phyloP scores from a whole-genome alignment of 2,797 vertebrate genomes.

The Sebastes oblongus region DNA sequence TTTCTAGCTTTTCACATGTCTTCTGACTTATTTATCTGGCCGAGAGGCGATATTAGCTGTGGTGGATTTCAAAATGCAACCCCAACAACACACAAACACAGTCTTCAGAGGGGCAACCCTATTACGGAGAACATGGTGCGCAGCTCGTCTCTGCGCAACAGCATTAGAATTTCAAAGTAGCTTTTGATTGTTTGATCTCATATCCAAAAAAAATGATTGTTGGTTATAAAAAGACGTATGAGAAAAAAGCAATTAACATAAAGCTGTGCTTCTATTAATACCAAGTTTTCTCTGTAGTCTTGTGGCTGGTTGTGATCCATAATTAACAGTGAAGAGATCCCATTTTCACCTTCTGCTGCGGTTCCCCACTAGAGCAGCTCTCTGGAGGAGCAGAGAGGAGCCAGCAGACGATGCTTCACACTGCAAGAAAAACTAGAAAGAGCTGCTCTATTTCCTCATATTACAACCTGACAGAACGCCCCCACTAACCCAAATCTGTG shows the following conservation, averaged over 20 bases:
- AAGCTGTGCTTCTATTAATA: constrained; percentile 72
- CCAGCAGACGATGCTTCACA: constrained; percentile 1
- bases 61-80: constrained; percentile 47
- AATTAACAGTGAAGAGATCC: constrained; percentile 76
- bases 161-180: constrained; percentile 82
- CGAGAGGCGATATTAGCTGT: constrained; percentile 50
- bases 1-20: constrained; percentile 47
- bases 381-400: constrained; percentile 39
- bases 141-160: constrained; percentile 50
- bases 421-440: not conserved
- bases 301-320: constrained; percentile 74
- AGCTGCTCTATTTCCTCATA: not conserved
- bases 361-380: constrained; percentile 49
- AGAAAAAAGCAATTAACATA: constrained; percentile 72
- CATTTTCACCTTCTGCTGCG: constrained; percentile 62
- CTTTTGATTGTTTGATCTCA: constrained; percentile 80
- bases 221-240: constrained; percentile 33
- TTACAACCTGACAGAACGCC: not conserved
- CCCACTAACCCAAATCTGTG: too few relatives aligned
- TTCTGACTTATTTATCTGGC: constrained; percentile 65
- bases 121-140: constrained; percentile 56
- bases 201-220: constrained; percentile 74
- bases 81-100: not conserved
- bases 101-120: constrained; percentile 68
- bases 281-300: constrained; percentile 53